Base-by-base conservation (phyloP, 1,140 invertebrate genomes). In the Halictus rubicundus region DNA sequence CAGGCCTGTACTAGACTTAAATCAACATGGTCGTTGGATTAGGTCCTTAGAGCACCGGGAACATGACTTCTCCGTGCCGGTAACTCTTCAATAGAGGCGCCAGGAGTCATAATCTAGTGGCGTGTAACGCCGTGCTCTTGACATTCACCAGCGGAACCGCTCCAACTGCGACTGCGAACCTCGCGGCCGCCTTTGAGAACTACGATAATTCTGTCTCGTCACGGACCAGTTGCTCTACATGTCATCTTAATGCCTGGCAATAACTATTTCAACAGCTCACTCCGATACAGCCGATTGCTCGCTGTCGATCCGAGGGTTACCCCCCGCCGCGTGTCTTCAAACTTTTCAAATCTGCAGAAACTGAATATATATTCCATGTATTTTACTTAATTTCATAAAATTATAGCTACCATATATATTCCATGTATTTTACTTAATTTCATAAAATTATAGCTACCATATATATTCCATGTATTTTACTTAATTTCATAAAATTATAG, bases 71-170 rank as follows among this genome's bases (percentile, higher is more conserved):
- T n/a, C 16, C 59, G 16, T 12, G 19, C 39, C 57, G n/a, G 32
- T 42, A 27, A 27, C 68, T 64, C 46, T 71, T 71, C 81, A 69
- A 83, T 60, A 37, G 72, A 69, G 77, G 63, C 52, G 64, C 60
- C 69, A 21, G 68, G 49, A 68, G 66, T 46, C 42, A 49, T 84
- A 84, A 83, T 84, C 82, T 78, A 82, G 73, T 73, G 60, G 59
- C 74, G 54, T 82, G 74, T 83, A 84, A 88, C 83, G 80, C 83
- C 61, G 49, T 25, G 61, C 65, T 85, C 85, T 87, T 78, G 70
- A 79, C 75, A 78, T 84, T 77, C 78, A 69, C 82, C 39, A 73
- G 71, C 76, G 70, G 71, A 60, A 70, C 54, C 74, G 68, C 69
- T 73, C 75, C 69, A 81, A 59, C 64, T 68, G 21, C 39, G 66